Percentiles rank a stretch among this genome's conserved stretches.
These are phyloP conservation scores for Sus cebifrons DNA, from an alignment of 2,797 vertebrate species.

Conservation along the genomic window DNA sequence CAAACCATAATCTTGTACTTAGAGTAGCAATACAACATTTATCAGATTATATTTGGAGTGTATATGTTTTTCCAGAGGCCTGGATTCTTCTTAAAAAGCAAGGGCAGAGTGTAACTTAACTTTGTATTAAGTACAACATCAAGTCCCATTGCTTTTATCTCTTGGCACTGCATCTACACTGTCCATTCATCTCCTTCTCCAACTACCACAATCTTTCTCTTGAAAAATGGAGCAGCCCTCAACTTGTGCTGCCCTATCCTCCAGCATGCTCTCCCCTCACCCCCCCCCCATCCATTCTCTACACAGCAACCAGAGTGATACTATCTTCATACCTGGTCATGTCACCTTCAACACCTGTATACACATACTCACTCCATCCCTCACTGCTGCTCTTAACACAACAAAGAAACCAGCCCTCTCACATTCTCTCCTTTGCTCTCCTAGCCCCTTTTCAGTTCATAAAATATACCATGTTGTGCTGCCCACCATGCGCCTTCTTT, in stretches of 20 bases:
- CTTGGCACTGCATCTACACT: neutral
- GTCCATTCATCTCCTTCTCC: neutral
- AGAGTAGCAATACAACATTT: neutral
- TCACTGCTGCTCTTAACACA: neutral
- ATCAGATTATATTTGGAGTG: neutral
- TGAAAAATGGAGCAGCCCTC: neutral
- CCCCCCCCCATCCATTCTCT: neutral
- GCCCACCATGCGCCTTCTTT: neutral
- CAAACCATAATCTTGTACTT: neutral
- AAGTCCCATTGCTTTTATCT: neutral
- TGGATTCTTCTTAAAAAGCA: neutral
- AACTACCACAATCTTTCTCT: neutral
- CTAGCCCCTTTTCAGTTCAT: neutral
- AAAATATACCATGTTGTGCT: too few species aligned
- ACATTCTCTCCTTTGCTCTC: neutral
- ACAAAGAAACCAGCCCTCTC: neutral
- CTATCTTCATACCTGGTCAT: neutral
- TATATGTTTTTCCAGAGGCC: conserved; percentile 18
- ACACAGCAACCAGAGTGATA: neutral
- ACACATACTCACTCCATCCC: neutral
- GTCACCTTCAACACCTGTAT: neutral
- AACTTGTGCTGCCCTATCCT: neutral
- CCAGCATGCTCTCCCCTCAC: neutral
- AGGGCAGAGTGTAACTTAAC: neutral
- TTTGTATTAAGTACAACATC: neutral